These are phyloP conservation scores for Drepanosiphum platanoidis DNA, from an alignment of 2,888 invertebrate species.

Conservation along the genomic window DNA sequence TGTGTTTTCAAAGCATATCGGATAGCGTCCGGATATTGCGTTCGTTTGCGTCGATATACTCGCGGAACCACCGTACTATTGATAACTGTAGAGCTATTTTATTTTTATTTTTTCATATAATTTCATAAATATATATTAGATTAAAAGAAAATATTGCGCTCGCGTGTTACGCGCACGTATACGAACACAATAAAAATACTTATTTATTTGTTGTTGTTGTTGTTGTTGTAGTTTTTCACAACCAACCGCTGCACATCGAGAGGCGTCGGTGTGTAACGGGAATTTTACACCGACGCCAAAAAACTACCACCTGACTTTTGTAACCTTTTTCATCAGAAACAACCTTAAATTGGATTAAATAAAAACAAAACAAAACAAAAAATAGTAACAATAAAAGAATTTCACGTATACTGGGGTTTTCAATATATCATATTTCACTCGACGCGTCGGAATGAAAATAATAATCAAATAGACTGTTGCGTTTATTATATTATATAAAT, in stretches of 20 bases:
- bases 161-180: conserved; percentile 1
- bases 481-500: neutral
- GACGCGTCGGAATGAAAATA: neutral
- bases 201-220: conserved; percentile 20
- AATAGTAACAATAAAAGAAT: conserved; percentile 11
- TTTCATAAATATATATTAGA: conserved; percentile 31
- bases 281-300: conserved; percentile 32
- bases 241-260: neutral
- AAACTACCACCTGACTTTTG: neutral
- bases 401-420: neutral
- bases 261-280: neutral
- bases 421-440: neutral
- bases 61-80: neutral
- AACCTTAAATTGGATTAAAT: conserved; percentile 36
- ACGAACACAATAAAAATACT: conserved; percentile 14
- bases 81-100: neutral
- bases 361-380: conserved; percentile 28
- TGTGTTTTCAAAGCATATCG: neutral
- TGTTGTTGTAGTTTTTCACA: no score
- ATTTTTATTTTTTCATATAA: neutral
- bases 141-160: conserved; percentile 49
- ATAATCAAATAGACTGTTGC: neutral
- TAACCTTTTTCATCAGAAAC: conserved; percentile 1
- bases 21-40: neutral
- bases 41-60: neutral